Base-by-base conservation (phyloP, 2,888 invertebrate species). In the Helobdella robusta region DNA sequence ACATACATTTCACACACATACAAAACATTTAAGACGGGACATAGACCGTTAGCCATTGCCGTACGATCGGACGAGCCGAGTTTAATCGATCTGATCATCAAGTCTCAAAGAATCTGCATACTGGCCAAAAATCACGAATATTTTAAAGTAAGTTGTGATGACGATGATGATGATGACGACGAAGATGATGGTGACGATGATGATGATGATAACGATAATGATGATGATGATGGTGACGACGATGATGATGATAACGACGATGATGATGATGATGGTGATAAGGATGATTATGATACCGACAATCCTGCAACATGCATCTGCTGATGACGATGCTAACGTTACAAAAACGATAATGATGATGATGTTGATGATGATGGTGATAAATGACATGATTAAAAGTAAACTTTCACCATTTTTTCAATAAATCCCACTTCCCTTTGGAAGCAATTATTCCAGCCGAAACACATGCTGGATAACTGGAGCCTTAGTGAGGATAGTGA, bases 51-150 rank as follows among this genome's bases (percentile, higher is more conserved):
- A 73, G 84, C 87, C 70, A 84, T 88, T 32, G 89, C 89, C 0
- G 87, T 89, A 1, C 80, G 89, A 64, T 89, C 89, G 15, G 88
- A 88, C 75, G 88, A 88, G 79, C 87, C 88, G 1, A 87, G 88
- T 35, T 88, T 89, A 69, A 85, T 89, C 67, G 89, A 88, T 75
- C 85, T 89, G 83, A 85, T 89, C 67, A 88, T 89, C 70, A 87
- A 86, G 73, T 85, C 69, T 80, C 85, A 80, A 82, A 83, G 78
- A 25, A 28, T 50, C n/a, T 15, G 2, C 23, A 1, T n/a, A 30
- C 34, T 62, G 20, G 32, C 48, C 15, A 34, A 23, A n/a, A 44
- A 62, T 25, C 2, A 3, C 20, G 30, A 62, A 15, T 50, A 32
- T 46, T 62, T 50, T 30, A 50, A 50, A 50, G 62, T 62, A 6